Conservation (phyloP, 2,888 invertebrate species). For the Gastracanthus pulcherrimus region DNA sequence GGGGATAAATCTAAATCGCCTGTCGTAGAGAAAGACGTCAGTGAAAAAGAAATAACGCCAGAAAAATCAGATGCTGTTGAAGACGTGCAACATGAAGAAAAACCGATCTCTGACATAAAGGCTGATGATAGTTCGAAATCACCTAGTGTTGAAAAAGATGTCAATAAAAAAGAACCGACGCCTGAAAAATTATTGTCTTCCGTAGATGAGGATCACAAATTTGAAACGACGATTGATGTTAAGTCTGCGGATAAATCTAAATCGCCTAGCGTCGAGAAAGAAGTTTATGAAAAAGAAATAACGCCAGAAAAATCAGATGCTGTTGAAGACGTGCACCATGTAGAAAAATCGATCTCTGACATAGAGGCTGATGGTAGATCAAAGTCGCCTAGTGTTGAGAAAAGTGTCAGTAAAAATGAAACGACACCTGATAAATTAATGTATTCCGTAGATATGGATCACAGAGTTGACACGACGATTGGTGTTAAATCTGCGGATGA, state of each 20-base stretch:
- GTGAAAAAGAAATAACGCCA: constrained; percentile 1
- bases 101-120: not conserved
- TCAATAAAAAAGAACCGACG: not conserved
- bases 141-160: not conserved
- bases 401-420: not conserved
- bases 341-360: too few species aligned
- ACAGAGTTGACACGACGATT: not conserved
- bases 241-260: too few species aligned
- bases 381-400: not conserved
- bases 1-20: too few species aligned
- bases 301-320: too few species aligned
- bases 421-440: not conserved
- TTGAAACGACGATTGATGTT: too few species aligned
- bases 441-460: not conserved
- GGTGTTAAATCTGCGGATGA: not conserved
- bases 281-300: too few species aligned
- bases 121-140: not conserved
- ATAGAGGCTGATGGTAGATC: not conserved
- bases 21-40: too few species aligned
- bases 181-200: not conserved
- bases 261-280: too few species aligned
- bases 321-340: too few species aligned
- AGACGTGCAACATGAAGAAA: too few species aligned
- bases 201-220: too few species aligned
- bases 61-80: not conserved